Evolutionary conservation across 2,113 vertebrate genomes (phyloP).

Genomic region (Progne subis): DNA sequence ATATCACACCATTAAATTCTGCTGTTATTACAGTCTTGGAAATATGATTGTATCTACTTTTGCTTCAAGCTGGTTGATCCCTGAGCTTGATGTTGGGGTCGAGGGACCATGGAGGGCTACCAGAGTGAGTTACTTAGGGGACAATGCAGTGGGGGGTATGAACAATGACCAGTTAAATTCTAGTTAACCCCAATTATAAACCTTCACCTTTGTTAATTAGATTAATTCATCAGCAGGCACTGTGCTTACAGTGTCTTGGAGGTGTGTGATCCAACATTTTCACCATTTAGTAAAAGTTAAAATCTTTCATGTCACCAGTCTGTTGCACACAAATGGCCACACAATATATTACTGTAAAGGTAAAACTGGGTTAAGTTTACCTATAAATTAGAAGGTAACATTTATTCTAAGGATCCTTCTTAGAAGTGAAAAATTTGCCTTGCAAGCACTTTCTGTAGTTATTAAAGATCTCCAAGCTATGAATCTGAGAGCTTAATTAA

Average conservation of each 20-base stretch:
- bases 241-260: constrained; percentile 58
- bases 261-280: constrained; percentile 42
- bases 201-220: constrained; percentile 79
- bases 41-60: constrained; percentile 44
- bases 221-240: constrained; percentile 76
- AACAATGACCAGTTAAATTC: constrained; percentile 80
- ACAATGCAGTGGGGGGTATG: constrained; percentile 36
- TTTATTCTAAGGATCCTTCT: constrained; percentile 59
- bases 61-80: constrained; percentile 40
- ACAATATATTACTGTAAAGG: constrained; percentile 62
- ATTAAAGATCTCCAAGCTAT: constrained; percentile 75
- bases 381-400: constrained; percentile 59
- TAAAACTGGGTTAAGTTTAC: constrained; percentile 69
- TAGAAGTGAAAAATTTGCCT: constrained; percentile 54
- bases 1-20: constrained; percentile 45
- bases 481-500: constrained; percentile 75
- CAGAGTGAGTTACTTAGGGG: constrained; percentile 47
- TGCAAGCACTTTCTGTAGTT: constrained; percentile 71
- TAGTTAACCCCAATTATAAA: constrained; percentile 82
- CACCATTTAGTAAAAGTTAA: constrained; percentile 61
- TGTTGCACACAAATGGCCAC: constrained; percentile 46
- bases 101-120: constrained; percentile 19
- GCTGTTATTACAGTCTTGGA: constrained; percentile 48
- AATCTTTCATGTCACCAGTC: constrained; percentile 41
- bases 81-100: constrained; percentile 36